Evolutionary conservation across 2,888 invertebrate species (phyloP).

Genomic region (Lepeophtheirus nordmannii): DNA sequence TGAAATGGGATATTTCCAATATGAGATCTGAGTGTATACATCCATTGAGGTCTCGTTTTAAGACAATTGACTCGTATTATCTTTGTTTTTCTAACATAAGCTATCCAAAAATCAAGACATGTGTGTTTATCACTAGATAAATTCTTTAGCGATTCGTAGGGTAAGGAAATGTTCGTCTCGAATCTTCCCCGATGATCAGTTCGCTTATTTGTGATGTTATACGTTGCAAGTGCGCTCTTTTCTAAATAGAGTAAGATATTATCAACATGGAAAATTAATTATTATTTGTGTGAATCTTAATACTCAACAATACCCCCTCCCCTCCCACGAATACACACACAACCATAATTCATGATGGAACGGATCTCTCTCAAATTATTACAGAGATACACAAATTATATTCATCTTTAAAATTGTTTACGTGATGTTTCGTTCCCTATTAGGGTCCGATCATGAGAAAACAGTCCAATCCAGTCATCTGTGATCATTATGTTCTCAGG

Average conservation of each 20-base stretch:
- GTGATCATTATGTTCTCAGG: not conserved
- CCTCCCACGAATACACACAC: too few species aligned
- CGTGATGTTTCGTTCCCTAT: not conserved
- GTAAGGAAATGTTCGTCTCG: not conserved
- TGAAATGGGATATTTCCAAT: not conserved
- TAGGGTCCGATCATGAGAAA: not conserved
- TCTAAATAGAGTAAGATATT: not conserved
- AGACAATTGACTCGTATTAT: not conserved
- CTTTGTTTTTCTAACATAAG: not conserved
- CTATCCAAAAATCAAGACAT: conserved; percentile 10
- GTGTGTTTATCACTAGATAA: not conserved
- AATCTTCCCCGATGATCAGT: not conserved
- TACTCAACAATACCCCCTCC: not conserved
- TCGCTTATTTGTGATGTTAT: not conserved
- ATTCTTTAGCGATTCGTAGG: too few species aligned
- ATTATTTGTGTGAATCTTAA: not conserved
- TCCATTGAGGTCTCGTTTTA: conserved; percentile 10
- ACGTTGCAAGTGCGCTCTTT: not conserved
- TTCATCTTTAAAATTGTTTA: not conserved
- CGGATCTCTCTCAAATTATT: too few species aligned
- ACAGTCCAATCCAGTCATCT: conserved; percentile 1
- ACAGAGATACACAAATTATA: too few species aligned
- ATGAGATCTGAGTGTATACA: not conserved
- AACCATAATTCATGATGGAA: too few species aligned
- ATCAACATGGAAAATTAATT: not conserved